Conservation (phyloP, 1,140 invertebrate species). For the Megalonaias nervosa region DNA sequence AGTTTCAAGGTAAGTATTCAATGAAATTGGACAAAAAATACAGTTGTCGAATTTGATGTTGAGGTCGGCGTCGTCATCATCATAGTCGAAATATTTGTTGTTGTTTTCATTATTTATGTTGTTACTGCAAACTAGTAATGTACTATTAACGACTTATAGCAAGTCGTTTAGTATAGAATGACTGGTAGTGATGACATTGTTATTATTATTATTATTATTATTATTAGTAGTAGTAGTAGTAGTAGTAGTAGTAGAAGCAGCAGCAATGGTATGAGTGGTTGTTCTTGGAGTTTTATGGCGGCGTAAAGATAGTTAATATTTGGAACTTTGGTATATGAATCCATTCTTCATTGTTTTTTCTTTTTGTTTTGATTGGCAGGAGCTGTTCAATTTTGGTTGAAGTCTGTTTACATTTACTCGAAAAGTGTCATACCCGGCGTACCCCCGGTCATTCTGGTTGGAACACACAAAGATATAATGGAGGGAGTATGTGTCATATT, state of each 20-base stretch:
- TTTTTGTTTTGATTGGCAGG: conserved; percentile 10
- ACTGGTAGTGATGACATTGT: not conserved
- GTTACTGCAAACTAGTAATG: not conserved
- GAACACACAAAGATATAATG: conserved; percentile 25
- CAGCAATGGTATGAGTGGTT: not conserved
- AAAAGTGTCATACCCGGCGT: not conserved
- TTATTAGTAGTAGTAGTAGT: not conserved
- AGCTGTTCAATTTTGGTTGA: conserved; percentile 23
- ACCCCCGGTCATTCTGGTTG: conserved; percentile 20
- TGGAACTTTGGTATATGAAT: not conserved
- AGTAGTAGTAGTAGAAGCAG: not conserved
- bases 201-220: not conserved
- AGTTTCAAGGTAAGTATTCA: not conserved
- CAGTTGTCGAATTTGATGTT: not conserved
- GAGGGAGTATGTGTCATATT: conserved; percentile 4
- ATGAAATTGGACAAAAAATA: not conserved
- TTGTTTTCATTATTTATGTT: not conserved
- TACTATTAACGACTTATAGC: not conserved
- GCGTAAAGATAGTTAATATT: not conserved
- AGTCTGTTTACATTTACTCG: conserved; percentile 23
- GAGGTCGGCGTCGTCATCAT: not conserved
- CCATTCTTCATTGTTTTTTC: not conserved
- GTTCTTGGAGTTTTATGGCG: not conserved
- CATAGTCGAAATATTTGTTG: not conserved
- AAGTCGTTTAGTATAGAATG: not conserved